Percentiles rank a stretch among this genome's conserved stretches.
Conservation (phyloP, 2,113 vertebrate species). For the Uria lomvia region DNA sequence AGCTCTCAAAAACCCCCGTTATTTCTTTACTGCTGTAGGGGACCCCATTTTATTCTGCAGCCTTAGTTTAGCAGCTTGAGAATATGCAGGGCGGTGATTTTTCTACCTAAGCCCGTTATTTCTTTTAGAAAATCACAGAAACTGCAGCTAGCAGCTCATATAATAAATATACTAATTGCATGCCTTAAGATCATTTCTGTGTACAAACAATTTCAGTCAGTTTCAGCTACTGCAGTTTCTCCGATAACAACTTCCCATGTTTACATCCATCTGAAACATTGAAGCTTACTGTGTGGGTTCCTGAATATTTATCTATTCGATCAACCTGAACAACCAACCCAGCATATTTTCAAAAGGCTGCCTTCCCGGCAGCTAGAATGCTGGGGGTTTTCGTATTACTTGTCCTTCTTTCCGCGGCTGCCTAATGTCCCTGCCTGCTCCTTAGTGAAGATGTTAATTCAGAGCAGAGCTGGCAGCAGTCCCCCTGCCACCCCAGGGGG, state of each 20-base stretch:
- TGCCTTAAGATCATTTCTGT: not conserved
- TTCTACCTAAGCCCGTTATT: not conserved
- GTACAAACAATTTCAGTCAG: not conserved
- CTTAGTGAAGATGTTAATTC: constrained; percentile 55
- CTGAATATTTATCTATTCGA: not conserved
- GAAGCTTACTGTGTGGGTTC: not conserved
- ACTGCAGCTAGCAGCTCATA: not conserved
- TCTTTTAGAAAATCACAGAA: not conserved
- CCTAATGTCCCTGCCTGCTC: not conserved
- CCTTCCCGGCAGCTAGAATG: not conserved
- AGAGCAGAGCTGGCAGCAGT: constrained; percentile 43
- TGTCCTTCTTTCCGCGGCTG: not conserved
- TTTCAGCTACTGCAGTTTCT: constrained; percentile 10
- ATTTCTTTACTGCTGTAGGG: not conserved
- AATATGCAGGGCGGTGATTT: not conserved
- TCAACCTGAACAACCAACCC: not conserved
- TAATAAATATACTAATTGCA: not conserved
- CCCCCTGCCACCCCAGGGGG: constrained; percentile 23
- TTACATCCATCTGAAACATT: not conserved
- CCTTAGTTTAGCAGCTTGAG: not conserved
- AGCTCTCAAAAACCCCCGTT: rapidly evolving
- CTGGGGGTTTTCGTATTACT: not conserved
- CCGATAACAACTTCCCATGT: not conserved
- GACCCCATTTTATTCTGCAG: not conserved
- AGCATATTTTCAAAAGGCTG: not conserved